Conservation (phyloP, 2,113 vertebrate genomes). For the Petrocephalus microphthalmus region DNA sequence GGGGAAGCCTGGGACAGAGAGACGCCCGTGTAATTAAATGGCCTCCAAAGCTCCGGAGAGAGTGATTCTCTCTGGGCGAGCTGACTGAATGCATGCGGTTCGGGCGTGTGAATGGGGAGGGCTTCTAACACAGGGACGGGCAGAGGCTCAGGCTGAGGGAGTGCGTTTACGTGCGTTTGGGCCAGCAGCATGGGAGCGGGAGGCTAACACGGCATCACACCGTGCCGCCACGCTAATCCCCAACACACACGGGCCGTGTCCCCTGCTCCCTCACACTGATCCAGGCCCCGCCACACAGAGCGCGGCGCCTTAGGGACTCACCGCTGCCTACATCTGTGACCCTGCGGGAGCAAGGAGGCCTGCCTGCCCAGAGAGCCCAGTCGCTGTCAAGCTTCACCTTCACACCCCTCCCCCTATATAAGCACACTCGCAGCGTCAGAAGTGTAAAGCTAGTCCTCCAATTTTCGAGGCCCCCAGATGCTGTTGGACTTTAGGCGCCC, state of each 20-base stretch:
- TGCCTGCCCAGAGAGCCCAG: constrained; percentile 42
- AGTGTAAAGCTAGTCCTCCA: not conserved
- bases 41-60: not conserved
- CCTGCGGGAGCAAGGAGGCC: constrained; percentile 49
- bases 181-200: not conserved
- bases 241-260: not conserved
- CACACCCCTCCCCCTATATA: constrained; percentile 30
- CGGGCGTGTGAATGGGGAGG: not conserved
- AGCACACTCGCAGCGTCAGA: not conserved
- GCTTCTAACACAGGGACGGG: not conserved
- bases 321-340: constrained; percentile 48
- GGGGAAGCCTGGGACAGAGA: constrained; percentile 34
- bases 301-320: not conserved
- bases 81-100: constrained; percentile 23
- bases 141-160: not conserved
- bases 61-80: not conserved
- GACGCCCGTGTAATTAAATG: constrained; percentile 45
- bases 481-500: not conserved
- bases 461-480: constrained; percentile 1
- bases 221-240: not conserved
- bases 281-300: too few species aligned
- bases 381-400: constrained; percentile 44
- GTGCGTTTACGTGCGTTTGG: not conserved
- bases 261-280: too few species aligned
- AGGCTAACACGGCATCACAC: not conserved